Evolutionary conservation across 2,113 vertebrate species (phyloP).

Genomic region (Triplophysa dalaica): DNA sequence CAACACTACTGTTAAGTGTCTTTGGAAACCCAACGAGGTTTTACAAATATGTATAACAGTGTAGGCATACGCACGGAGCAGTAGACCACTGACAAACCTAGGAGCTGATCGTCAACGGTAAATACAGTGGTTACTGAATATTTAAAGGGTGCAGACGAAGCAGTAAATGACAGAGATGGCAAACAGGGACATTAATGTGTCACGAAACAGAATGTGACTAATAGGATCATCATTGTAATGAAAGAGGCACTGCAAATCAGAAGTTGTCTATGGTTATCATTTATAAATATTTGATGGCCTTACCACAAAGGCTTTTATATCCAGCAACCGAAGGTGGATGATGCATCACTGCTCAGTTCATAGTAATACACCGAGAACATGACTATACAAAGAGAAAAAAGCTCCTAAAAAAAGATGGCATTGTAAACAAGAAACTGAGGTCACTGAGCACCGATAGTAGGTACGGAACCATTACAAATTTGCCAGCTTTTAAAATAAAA

Average conservation of each 20-base stretch:
- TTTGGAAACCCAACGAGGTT: background rate
- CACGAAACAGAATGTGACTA: constrained; percentile 76
- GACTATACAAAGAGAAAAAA: no score
- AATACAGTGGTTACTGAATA: constrained; percentile 82
- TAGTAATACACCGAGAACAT: background rate
- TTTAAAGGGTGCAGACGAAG: constrained; percentile 81
- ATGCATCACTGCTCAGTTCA: background rate
- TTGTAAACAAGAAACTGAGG: no score
- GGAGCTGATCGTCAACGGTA: constrained; percentile 73
- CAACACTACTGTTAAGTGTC: no score
- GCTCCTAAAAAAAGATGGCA: no score
- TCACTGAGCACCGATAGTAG: no score
- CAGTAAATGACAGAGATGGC: constrained; percentile 83
- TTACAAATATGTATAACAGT: constrained; percentile 6
- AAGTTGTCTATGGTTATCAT: constrained; percentile 81
- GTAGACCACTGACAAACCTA: constrained; percentile 42
- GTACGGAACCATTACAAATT: no score
- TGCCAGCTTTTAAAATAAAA: no score
- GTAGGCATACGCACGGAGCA: constrained; percentile 44
- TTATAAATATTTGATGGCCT: constrained; percentile 82
- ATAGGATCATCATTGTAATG: constrained; percentile 79
- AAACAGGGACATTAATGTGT: constrained; percentile 80
- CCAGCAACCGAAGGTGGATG: constrained; percentile 62
- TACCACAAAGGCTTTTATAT: constrained; percentile 71
- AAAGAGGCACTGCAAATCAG: constrained; percentile 85